Evolutionary conservation across 1,140 invertebrate genomes (phyloP).

Genomic region (Elysia chlorotica): DNA sequence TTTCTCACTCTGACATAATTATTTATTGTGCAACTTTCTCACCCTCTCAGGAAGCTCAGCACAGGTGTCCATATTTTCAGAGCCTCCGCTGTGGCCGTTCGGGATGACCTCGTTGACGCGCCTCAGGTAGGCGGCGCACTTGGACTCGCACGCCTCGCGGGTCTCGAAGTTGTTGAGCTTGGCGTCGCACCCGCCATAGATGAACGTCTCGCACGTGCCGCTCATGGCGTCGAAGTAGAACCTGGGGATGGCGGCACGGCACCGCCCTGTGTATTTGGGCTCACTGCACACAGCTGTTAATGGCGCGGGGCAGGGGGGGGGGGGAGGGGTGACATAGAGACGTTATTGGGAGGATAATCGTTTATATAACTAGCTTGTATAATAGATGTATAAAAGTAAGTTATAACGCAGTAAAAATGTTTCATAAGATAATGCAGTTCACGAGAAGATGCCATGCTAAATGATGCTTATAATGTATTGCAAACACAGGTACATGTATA

Average conservation of each 20-base stretch:
- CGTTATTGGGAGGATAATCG: too few relatives aligned
- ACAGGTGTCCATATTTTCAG: not conserved
- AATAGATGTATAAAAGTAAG: too few relatives aligned
- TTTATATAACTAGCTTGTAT: too few relatives aligned
- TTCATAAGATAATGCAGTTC: too few relatives aligned
- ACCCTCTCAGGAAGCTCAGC: not conserved
- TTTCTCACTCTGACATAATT: too few relatives aligned
- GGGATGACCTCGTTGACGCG: not conserved
- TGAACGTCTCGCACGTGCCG: conserved; percentile 64
- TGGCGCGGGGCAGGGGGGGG: too few relatives aligned
- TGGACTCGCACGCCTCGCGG: conserved; percentile 30
- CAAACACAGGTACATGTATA: too few relatives aligned
- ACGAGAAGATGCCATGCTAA: too few relatives aligned
- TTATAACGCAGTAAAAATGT: too few relatives aligned
- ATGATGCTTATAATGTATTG: too few relatives aligned
- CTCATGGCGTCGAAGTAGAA: conserved; percentile 64
- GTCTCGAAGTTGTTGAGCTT: conserved; percentile 67
- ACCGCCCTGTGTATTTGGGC: conserved; percentile 33
- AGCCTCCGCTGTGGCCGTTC: not conserved
- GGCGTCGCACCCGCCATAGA: conserved; percentile 68
- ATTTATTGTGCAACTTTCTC: too few relatives aligned
- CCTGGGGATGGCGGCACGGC: conserved; percentile 46
- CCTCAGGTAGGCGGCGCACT: conserved; percentile 22
- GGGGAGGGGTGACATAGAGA: too few relatives aligned
- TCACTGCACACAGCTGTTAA: conserved; percentile 37